A percentile compares a stretch with the other conserved stretches of the same genome.
phyloP scores from a whole-genome alignment of 2,113 vertebrate genomes.

The Bothrops jararaca region DNA sequence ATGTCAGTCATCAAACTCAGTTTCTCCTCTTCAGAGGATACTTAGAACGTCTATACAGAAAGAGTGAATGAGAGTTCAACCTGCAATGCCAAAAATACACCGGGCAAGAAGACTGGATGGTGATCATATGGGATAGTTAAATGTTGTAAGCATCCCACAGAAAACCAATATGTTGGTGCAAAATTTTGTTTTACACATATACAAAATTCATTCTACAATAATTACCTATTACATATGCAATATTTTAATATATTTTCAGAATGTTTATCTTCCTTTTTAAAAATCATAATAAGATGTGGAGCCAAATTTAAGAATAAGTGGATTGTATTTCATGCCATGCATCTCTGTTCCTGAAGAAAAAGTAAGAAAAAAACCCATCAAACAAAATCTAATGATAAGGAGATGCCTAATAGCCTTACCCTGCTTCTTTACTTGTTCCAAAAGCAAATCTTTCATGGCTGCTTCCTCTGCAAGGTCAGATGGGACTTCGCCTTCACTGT shows the following conservation, averaged over 20 bases:
- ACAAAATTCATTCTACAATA: not conserved
- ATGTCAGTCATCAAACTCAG: not conserved
- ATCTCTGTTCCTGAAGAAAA: not conserved
- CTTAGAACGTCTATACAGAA: not conserved
- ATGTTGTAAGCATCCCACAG: not conserved
- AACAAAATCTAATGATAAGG: accelerated
- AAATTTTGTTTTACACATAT: not conserved
- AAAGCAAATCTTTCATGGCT: conserved; percentile 85
- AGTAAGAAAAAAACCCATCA: not conserved
- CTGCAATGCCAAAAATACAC: not conserved
- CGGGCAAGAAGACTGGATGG: not conserved
- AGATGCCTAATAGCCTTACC: conserved; percentile 58
- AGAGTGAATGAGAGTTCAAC: not conserved
- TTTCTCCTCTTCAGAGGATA: not conserved
- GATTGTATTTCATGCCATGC: not conserved
- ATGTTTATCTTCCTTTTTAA: not conserved
- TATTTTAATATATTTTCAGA: not conserved
- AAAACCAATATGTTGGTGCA: not conserved
- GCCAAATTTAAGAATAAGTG: not conserved
- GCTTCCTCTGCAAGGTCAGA: conserved; percentile 91
- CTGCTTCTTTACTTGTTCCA: conserved; percentile 81
- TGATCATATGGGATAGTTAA: not conserved
- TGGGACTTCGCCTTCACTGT: conserved; percentile 91
- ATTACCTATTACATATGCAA: not conserved
- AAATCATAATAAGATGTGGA: not conserved